A percentile compares a stretch with the other conserved stretches of the same genome.
These are phyloP conservation scores for Drosophila mimetica DNA, from an alignment of 2,888 invertebrate species.

Conservation along the genomic window DNA sequence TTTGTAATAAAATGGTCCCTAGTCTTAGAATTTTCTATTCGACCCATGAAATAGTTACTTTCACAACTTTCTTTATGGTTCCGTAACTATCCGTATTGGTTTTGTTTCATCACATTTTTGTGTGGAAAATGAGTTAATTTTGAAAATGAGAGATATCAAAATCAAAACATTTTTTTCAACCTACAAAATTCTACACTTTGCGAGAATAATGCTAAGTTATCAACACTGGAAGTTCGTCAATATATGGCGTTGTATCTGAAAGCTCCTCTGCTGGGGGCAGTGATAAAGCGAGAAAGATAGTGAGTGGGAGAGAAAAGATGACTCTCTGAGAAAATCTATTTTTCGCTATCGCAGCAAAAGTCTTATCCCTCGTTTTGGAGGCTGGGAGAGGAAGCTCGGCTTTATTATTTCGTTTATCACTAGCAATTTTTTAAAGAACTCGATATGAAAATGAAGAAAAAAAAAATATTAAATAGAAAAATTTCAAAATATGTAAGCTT, in stretches of 20 bases:
- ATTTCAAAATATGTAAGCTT: background rate
- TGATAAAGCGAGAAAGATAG: conserved; percentile 3
- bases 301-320: conserved; percentile 23
- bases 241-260: background rate
- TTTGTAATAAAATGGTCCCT: too few species aligned
- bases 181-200: background rate
- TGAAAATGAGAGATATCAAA: too few species aligned
- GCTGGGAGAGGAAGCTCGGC: conserved; percentile 3
- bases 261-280: conserved; percentile 9
- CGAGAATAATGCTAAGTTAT: background rate
- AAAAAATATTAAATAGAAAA: background rate
- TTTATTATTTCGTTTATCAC: conserved; percentile 6
- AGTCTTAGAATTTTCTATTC: too few species aligned
- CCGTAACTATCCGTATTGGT: too few species aligned
- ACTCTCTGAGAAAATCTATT: conserved; percentile 25
- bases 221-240: background rate
- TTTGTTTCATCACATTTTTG: too few species aligned
- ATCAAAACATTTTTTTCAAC: too few species aligned
- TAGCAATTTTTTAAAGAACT: conserved; percentile 10
- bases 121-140: too few species aligned
- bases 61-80: too few species aligned
- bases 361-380: conserved; percentile 2
- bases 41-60: too few species aligned
- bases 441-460: background rate
- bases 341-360: conserved; percentile 43